A percentile compares a stretch with the other conserved stretches of the same genome.
Conservation (phyloP, 2,113 vertebrate genomes). For the Colistium nudipinnis region DNA sequence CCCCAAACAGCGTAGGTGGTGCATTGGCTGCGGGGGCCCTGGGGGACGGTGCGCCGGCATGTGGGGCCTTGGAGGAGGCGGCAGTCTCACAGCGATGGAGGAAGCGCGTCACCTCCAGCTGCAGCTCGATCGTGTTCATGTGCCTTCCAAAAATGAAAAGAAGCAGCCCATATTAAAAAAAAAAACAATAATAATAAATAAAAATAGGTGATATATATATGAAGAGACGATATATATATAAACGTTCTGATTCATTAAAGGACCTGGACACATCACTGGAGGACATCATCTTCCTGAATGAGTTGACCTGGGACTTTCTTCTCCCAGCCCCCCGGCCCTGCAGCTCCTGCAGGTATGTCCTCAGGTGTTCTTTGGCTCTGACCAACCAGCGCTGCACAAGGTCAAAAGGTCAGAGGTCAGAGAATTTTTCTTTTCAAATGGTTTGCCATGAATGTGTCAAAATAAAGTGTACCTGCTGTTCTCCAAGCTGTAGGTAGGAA, state of each 20-base stretch:
- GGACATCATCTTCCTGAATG: constrained; percentile 95
- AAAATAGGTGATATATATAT: too few relatives aligned
- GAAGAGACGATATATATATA: too few relatives aligned
- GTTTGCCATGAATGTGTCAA: neutral
- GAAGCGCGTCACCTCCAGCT: constrained; percentile 97
- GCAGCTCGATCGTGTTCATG: constrained; percentile 96
- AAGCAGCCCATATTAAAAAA: neutral
- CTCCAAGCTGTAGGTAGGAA: constrained; percentile 90
- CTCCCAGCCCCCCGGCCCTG: constrained; percentile 83
- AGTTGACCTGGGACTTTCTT: constrained; percentile 80
- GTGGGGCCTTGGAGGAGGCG: constrained; percentile 73
- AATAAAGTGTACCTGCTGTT: constrained; percentile 76
- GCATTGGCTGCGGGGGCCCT: constrained; percentile 64
- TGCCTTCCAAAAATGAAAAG: constrained; percentile 79
- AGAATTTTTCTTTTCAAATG: neutral
- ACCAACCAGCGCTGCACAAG: constrained; percentile 86
- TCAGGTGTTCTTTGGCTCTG: constrained; percentile 95
- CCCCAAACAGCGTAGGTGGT: constrained; percentile 92
- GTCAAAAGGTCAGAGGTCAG: neutral
- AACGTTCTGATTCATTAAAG: neutral
- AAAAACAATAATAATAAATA: neutral
- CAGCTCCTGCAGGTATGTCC: constrained; percentile 93
- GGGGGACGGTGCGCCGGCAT: constrained; percentile 58
- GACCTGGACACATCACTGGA: constrained; percentile 94
- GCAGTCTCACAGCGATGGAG: constrained; percentile 90